phyloP scores from a whole-genome alignment of 92 coral and sea anemone species.

The Zoanthus solanderi region DNA sequence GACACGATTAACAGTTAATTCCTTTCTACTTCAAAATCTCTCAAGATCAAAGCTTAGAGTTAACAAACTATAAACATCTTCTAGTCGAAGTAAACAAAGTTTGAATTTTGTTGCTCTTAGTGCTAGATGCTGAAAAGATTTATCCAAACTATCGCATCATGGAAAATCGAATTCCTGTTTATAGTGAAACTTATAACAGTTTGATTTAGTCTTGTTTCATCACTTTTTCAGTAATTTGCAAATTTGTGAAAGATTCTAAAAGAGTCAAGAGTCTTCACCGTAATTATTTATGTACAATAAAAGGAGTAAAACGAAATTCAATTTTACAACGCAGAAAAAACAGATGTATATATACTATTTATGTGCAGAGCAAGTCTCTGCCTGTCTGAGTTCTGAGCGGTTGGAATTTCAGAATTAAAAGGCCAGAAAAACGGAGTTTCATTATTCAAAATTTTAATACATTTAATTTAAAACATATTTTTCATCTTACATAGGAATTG shows the following conservation, averaged over 20 bases:
- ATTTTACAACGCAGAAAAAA: slow-evolving; percentile 7
- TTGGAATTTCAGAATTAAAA: slow-evolving; percentile 30
- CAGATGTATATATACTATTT: slow-evolving; percentile 16
- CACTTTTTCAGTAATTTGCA: slow-evolving; percentile 25
- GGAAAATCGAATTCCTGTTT: slow-evolving; percentile 1
- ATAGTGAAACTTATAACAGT: neutral
- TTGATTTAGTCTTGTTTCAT: neutral
- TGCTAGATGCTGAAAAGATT: too few relatives aligned
- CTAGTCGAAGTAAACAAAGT: too few relatives aligned
- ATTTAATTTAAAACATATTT: slow-evolving; percentile 50
- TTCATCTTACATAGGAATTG: slow-evolving; percentile 40
- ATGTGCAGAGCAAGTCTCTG: slow-evolving; percentile 34
- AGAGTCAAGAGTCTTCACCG: slow-evolving; percentile 3
- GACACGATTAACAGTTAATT: neutral
- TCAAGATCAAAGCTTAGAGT: too few relatives aligned
- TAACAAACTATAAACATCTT: too few relatives aligned
- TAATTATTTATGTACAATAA: slow-evolving; percentile 27
- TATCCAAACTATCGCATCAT: neutral
- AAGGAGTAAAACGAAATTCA: neutral
- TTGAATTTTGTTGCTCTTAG: too few relatives aligned
- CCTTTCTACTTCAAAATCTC: neutral
- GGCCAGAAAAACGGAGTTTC: slow-evolving; percentile 11
- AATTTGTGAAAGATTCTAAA: slow-evolving; percentile 19
- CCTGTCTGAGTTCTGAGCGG: slow-evolving; percentile 31
- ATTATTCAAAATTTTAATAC: slow-evolving; percentile 39